Conservation (phyloP, 2,797 vertebrate genomes). For the Pseudochaenichthys georgianus region DNA sequence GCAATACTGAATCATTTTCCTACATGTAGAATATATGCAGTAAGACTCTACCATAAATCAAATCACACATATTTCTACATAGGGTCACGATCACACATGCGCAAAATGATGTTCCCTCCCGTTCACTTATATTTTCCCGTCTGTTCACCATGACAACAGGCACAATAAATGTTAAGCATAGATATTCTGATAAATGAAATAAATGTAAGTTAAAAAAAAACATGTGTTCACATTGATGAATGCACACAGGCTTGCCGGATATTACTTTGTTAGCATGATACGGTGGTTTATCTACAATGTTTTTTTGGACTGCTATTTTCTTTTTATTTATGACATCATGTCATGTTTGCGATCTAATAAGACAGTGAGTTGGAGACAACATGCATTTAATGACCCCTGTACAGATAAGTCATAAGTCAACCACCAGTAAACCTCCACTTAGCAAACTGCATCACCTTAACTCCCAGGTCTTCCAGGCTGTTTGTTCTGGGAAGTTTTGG, state of each 20-base stretch:
- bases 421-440: not conserved
- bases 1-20: not conserved
- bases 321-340: not conserved
- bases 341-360: not conserved
- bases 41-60: not conserved
- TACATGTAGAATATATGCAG: not conserved
- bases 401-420: not conserved
- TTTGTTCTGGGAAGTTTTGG: conserved; percentile 84
- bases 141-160: not conserved
- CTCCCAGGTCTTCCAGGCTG: conserved; percentile 92
- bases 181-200: not conserved
- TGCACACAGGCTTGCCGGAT: not conserved
- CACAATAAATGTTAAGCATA: not conserved
- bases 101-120: no score
- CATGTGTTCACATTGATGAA: not conserved
- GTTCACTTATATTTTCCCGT: no score
- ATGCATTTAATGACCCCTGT: not conserved
- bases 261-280: not conserved
- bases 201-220: not conserved
- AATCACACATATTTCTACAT: not conserved
- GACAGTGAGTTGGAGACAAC: not conserved
- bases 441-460: conserved; percentile 81
- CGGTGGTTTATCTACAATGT: not conserved
- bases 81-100: no score
- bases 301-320: not conserved